Evolutionary conservation across 2,113 vertebrate genomes (phyloP).

Genomic region (Coregonus clupeaformis): DNA sequence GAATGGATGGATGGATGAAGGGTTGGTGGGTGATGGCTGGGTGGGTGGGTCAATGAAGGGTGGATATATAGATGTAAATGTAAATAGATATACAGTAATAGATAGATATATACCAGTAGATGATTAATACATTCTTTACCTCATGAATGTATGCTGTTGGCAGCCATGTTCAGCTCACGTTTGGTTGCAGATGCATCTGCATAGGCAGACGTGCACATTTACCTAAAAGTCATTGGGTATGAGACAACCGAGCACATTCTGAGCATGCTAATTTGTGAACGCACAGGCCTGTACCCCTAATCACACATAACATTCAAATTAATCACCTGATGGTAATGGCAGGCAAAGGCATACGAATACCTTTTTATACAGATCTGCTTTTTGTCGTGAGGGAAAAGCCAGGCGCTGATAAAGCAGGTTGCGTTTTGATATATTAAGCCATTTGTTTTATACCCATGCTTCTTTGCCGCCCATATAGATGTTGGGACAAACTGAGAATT

Average conservation of each 20-base stretch:
- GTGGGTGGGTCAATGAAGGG: neutral
- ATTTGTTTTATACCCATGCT: constrained; percentile 65
- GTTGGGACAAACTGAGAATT: constrained; percentile 16
- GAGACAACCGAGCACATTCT: constrained; percentile 66
- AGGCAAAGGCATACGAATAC: constrained; percentile 43
- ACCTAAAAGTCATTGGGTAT: constrained; percentile 63
- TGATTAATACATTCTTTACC: too few species aligned
- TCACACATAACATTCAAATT: constrained; percentile 73
- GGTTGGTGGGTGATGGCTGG: too few species aligned
- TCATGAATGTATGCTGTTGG: constrained; percentile 31
- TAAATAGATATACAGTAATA: too few species aligned
- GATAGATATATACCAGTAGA: neutral
- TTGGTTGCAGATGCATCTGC: constrained; percentile 29
- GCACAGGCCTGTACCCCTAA: constrained; percentile 61
- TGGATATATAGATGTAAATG: too few species aligned
- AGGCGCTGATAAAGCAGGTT: constrained; percentile 61
- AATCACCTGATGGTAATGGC: constrained; percentile 69
- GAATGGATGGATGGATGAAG: neutral
- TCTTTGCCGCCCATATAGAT: constrained; percentile 25
- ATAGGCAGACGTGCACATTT: constrained; percentile 64
- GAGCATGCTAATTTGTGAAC: constrained; percentile 68
- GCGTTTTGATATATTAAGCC: constrained; percentile 69
- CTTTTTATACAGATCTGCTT: constrained; percentile 11
- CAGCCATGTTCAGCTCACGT: constrained; percentile 41
- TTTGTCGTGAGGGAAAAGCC: constrained; percentile 48